Evolutionary conservation across 2,113 vertebrate species (phyloP).

Genomic region (Edolisoma coerulescens): DNA sequence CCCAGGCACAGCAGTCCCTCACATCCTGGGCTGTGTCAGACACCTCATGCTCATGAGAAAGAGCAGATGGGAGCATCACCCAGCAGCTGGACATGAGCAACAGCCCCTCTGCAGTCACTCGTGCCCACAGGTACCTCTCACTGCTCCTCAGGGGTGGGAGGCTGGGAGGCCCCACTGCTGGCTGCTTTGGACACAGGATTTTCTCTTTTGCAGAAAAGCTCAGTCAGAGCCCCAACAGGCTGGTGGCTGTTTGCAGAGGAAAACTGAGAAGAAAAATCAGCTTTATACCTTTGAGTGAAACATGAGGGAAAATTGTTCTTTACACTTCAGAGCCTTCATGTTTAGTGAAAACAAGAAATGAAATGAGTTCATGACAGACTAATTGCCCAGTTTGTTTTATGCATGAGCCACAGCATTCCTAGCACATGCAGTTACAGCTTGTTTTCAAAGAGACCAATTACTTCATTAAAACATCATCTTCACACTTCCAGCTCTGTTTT

Average conservation of each 20-base stretch:
- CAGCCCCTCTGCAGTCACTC: rapidly evolving
- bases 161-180: not conserved
- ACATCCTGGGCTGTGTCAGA: not conserved
- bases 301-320: not conserved
- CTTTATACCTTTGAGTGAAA: not conserved
- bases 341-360: constrained; percentile 5
- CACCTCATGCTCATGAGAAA: rapidly evolving
- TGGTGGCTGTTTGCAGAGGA: not conserved
- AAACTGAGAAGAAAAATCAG: not conserved
- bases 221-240: not conserved
- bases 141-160: not conserved
- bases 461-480: constrained; percentile 33
- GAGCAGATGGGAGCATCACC: not conserved
- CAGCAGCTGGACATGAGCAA: not conserved
- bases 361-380: constrained; percentile 23
- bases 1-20: not conserved
- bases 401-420: constrained; percentile 5
- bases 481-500: not conserved
- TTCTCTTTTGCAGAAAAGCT: not conserved
- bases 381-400: constrained; percentile 25
- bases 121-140: not conserved
- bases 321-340: constrained; percentile 14
- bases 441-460: constrained; percentile 34
- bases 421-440: not conserved
- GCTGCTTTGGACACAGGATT: not conserved